Evolutionary conservation across 2,888 invertebrate species (phyloP).

Genomic region (Calliopum simillimum): DNA sequence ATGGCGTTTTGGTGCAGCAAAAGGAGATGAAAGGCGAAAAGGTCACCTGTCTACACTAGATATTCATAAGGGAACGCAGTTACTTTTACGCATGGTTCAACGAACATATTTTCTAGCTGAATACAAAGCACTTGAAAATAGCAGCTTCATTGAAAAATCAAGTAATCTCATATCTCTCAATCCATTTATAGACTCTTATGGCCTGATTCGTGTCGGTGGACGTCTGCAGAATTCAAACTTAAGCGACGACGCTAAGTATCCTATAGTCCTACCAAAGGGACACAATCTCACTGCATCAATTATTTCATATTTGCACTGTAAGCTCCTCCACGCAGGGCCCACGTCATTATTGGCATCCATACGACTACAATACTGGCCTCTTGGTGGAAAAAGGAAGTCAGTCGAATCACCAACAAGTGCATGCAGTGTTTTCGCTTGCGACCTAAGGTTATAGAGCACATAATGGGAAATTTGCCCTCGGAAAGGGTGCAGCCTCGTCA

Average conservation of each 20-base stretch:
- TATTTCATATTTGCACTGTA: too few species aligned
- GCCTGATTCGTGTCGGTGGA: too few species aligned
- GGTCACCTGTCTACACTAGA: background rate
- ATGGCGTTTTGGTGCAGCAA: background rate
- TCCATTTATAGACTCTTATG: too few species aligned
- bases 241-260: too few species aligned
- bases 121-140: background rate
- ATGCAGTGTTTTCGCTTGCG: slow-evolving; percentile 1
- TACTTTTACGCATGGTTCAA: background rate
- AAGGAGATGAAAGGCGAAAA: background rate
- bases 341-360: slow-evolving; percentile 1
- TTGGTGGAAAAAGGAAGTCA: slow-evolving; percentile 6
- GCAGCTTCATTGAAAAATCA: too few species aligned
- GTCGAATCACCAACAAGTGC: background rate
- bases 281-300: too few species aligned
- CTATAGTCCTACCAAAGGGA: too few species aligned
- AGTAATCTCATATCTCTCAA: too few species aligned
- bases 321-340: background rate
- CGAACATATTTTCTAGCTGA: background rate
- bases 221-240: too few species aligned
- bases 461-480: slow-evolving; percentile 5
- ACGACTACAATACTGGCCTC: slow-evolving; percentile 1
- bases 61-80: background rate
- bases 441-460: background rate
- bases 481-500: slow-evolving; percentile 11